These are phyloP conservation scores for Malurus melanocephalus DNA, from an alignment of 2,113 vertebrate genomes.

Conservation along the genomic window DNA sequence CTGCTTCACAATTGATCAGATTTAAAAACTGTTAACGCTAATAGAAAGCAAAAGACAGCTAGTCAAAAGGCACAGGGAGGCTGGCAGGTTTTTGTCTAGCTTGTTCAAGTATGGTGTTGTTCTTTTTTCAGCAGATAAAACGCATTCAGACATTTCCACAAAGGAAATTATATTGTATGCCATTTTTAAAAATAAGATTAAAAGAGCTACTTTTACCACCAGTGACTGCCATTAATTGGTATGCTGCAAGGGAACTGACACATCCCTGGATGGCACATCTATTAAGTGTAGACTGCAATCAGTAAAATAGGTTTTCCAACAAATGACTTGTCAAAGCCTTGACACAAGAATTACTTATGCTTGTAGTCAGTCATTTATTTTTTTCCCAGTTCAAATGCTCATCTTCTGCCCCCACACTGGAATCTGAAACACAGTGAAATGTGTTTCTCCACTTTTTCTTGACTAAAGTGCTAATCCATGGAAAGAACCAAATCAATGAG, in stretches of 20 bases:
- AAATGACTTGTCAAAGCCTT: constrained; percentile 54
- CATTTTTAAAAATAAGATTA: constrained; percentile 53
- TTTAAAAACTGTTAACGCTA: background rate
- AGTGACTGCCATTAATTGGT: constrained; percentile 56
- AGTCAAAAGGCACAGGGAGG: background rate
- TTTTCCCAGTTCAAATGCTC: constrained; percentile 10
- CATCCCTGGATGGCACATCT: constrained; percentile 42
- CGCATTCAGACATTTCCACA: background rate
- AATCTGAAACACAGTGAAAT: background rate
- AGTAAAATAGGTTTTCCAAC: constrained; percentile 52
- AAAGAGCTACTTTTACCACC: constrained; percentile 51
- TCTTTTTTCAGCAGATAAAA: background rate
- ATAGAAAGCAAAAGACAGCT: background rate
- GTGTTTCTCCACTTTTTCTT: background rate
- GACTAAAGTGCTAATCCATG: background rate
- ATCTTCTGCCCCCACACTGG: background rate
- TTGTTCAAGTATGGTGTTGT: background rate
- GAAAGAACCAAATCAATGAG: background rate
- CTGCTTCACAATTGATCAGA: background rate
- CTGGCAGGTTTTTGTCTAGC: background rate
- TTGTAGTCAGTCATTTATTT: constrained; percentile 43
- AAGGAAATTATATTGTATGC: constrained; percentile 32
- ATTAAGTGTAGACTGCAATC: constrained; percentile 53
- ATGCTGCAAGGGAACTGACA: constrained; percentile 36
- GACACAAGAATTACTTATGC: constrained; percentile 47